A percentile compares a stretch with the other conserved stretches of the same genome.
Conservation (phyloP, 2,888 invertebrate genomes). For the Philopedon plagiatum region DNA sequence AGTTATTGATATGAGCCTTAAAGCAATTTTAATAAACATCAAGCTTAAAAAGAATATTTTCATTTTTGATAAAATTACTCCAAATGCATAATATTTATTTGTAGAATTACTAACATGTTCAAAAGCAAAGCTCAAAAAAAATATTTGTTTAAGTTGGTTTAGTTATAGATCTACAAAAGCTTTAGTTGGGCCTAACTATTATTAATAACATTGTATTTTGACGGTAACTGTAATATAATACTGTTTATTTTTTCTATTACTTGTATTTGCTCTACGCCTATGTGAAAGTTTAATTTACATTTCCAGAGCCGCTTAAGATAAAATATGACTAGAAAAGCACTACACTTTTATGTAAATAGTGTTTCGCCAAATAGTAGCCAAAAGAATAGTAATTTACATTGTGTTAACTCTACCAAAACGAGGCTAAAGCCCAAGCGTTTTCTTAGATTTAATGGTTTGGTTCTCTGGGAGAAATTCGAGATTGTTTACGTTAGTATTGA, state of each 20-base stretch:
- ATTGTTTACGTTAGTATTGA: constrained; percentile 6
- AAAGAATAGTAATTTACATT: constrained; percentile 19
- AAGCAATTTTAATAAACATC: too few relatives aligned
- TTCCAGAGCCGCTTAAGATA: background rate
- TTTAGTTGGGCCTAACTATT: too few relatives aligned
- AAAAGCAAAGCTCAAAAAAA: too few relatives aligned
- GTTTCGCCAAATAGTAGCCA: constrained; percentile 10
- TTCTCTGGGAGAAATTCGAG: constrained; percentile 10
- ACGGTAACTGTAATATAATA: too few relatives aligned
- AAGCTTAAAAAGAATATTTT: too few relatives aligned
- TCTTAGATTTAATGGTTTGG: constrained; percentile 13
- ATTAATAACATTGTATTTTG: too few relatives aligned
- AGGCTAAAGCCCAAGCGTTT: background rate
- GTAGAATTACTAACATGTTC: too few relatives aligned
- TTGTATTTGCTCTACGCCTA: background rate
- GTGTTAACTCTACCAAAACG: constrained; percentile 3
- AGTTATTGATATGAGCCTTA: too few relatives aligned
- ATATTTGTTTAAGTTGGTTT: too few relatives aligned
- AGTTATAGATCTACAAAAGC: too few relatives aligned
- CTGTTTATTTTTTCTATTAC: background rate
- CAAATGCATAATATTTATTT: too few relatives aligned
- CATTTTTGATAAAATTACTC: too few relatives aligned
- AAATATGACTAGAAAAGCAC: constrained; percentile 11
- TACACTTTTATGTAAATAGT: constrained; percentile 17
- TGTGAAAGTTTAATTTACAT: constrained; percentile 1